Conservation (phyloP, 2,113 vertebrate species). For the Istiophorus platypterus region DNA sequence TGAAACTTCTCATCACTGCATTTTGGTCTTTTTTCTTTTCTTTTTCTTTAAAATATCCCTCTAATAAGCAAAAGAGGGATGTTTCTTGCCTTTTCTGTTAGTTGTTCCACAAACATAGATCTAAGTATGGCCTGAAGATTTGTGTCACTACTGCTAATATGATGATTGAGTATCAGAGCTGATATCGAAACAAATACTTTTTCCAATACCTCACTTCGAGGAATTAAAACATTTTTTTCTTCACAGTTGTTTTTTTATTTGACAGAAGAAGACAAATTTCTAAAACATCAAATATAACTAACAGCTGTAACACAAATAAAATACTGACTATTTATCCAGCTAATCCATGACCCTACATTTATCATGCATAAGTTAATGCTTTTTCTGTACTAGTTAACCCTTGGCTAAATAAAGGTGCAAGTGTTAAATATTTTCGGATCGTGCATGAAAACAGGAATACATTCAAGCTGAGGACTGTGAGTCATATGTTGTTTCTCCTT, state of each 20-base stretch:
- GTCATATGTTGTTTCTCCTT: conserved; percentile 12
- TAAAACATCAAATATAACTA: background rate
- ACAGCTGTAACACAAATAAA: background rate
- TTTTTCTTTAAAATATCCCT: background rate
- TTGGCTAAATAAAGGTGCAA: background rate
- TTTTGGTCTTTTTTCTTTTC: background rate
- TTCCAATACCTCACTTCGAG: too few relatives aligned
- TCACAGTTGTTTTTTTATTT: too few relatives aligned
- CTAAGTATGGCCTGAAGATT: background rate
- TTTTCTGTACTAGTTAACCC: background rate
- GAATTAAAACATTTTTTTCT: too few relatives aligned
- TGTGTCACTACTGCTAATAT: background rate
- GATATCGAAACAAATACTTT: background rate
- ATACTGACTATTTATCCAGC: background rate
- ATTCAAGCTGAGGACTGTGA: conserved; percentile 17
- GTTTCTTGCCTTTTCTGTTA: background rate
- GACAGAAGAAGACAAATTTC: background rate
- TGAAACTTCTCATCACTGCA: background rate
- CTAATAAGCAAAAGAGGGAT: background rate
- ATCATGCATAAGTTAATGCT: background rate
- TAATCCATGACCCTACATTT: background rate
- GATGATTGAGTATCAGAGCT: background rate
- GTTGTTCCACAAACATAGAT: background rate
- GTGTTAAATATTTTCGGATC: background rate
- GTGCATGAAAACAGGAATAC: background rate